Evolutionary conservation across 2,797 vertebrate species (phyloP), one percentile per base, ranked within the genome.

Genomic region (Tragelaphus eurycerus): DNA sequence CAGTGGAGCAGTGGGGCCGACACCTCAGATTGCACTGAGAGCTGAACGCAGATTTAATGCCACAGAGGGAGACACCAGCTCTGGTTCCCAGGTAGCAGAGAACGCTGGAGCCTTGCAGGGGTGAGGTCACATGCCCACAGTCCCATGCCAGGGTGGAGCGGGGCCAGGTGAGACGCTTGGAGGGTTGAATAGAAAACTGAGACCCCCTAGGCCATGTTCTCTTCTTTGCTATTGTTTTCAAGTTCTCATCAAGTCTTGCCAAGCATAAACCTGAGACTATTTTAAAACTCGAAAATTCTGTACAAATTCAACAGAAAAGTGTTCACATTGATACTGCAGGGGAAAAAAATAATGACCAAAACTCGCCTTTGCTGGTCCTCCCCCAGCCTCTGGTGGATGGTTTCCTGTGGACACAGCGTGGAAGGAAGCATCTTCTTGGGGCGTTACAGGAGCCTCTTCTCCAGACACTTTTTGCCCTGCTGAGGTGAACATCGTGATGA

Each of bases 201-300:
- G 14, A 43, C 64, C 4, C 34, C 25, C 15, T 29, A 21, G 27
- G 21, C 21, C 50, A 7, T 34, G 6, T 55, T 89, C 34, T 50
- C 2, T 25, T 89, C 60, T 96, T 31, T n/a, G 57, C 81, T 31
- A 76, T 92, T 48, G 10, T 89, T 95, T 93, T 90, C 17, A 82
- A 90, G 55, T 87, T 97, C 74, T 95, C 87, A 46, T 3, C 92
- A 52, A 90, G 76, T 86, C 57, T 62, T 86, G 16, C 48, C 46
- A 96, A 67, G 8, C 21, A 52, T 87, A 89, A 90, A 60, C 29
- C 14, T 12, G 50, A 27, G 13, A 84, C 85, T 38, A 48, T 57
- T 95, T 95, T 60, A 60, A 52, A 91, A 95, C 60, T 87, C 23
- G 27, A 93, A 95, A 86, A 85, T 46, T 82, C 27, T 67, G 4